Evolutionary conservation across 2,888 invertebrate species (phyloP).

Genomic region (Tetranychus truncatus): DNA sequence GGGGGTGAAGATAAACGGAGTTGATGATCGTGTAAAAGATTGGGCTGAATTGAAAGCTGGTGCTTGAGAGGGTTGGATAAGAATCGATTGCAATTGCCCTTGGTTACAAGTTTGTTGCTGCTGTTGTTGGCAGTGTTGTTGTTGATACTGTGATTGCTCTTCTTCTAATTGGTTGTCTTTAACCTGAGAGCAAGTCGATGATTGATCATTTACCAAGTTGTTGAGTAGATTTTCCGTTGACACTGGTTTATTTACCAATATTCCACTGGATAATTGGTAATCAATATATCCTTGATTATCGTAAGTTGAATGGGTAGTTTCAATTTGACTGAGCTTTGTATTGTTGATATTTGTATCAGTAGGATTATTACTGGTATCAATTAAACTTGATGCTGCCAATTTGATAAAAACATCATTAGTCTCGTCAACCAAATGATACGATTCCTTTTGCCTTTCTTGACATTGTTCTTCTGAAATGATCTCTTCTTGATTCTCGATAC

Average conservation of each 20-base stretch:
- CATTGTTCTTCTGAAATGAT: conserved; percentile 42
- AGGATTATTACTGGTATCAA: background rate
- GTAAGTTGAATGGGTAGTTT: background rate
- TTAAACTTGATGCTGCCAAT: background rate
- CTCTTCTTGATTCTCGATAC: conserved; percentile 57
- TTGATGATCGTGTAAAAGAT: conserved; percentile 21
- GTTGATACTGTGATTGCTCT: conserved; percentile 17
- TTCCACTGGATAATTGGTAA: background rate
- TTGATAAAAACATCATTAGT: background rate
- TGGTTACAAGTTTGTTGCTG: conserved; percentile 16
- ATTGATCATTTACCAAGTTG: background rate
- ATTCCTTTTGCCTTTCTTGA: background rate
- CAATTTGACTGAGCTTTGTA: background rate
- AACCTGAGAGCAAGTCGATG: background rate
- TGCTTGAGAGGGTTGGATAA: conserved; percentile 20
- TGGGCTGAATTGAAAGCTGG: conserved; percentile 22
- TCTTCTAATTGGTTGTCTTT: conserved; percentile 19
- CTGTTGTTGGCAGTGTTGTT: conserved; percentile 19
- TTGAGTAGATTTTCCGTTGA: background rate
- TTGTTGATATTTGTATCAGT: conserved; percentile 1
- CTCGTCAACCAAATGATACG: background rate
- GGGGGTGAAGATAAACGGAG: conserved; percentile 17
- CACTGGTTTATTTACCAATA: background rate
- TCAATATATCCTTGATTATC: background rate
- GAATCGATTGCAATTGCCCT: conserved; percentile 20